Conservation (phyloP, 2,797 vertebrate species). For the Cossypha heuglini region DNA sequence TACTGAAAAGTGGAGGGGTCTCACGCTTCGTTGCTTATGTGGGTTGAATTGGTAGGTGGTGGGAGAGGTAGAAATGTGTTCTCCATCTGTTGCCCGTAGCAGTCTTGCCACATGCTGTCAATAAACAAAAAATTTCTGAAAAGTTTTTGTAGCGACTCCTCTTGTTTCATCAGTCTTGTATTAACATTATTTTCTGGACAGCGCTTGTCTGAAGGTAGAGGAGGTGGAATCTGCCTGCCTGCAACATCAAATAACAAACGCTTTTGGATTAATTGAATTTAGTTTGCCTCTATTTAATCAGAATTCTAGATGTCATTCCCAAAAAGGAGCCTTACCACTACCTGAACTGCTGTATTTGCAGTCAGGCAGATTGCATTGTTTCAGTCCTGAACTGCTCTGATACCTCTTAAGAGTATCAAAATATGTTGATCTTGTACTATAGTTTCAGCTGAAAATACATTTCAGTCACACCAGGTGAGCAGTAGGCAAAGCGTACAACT, state of each 20-base stretch:
- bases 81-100: constrained; percentile 2
- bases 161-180: background rate
- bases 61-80: background rate
- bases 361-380: background rate
- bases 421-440: accelerated
- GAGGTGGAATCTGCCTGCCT: background rate
- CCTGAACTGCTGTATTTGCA: background rate
- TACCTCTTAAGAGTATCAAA: background rate
- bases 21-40: background rate
- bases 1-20: background rate
- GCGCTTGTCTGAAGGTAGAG: background rate
- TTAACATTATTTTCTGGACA: background rate
- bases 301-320: background rate
- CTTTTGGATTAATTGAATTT: background rate
- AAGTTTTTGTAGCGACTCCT: background rate
- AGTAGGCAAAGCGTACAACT: background rate
- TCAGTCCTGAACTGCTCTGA: background rate
- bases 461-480: background rate
- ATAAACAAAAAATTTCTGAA: background rate
- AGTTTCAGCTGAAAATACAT: background rate
- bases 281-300: background rate
- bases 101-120: background rate
- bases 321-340: background rate
- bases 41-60: background rate
- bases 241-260: background rate